Base-by-base conservation (phyloP, 2,113 vertebrate genomes). In the Melanerpes formicivorus region DNA sequence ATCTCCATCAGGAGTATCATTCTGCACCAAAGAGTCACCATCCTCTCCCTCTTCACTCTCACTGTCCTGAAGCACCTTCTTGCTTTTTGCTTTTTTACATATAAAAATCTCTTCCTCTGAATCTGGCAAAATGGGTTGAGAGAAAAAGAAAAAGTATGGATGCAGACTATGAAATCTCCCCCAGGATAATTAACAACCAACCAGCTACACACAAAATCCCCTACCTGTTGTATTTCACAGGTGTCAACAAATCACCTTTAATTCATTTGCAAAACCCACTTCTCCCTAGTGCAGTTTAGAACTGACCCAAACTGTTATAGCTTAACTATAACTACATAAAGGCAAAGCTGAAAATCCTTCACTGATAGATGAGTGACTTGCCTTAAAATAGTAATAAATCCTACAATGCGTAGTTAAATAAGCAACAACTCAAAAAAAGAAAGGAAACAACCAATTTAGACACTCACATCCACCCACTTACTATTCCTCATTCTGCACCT, bases 101-200 rank as follows among this genome's bases (percentile, higher is more conserved):
- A 98, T 93, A 37, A 97, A 98, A 95, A 96, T 97, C 96, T 99
- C 98, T 29, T 99, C 99, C 55, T 99, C 99, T 23, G 98, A 99
- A 95, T 99, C 99, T 98, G 79, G 26, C n/a, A 69, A 91, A 95
- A 93, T 0, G 81, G 0, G 23, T 25, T 58, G 58, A 16, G 84
- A 27, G 7, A 26, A 37, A 62, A 63, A 3, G 30, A 67, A 52
- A 44, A 42, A 6, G 15, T 5, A 15, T 46, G 14, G 0, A 70
- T 21, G 23, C 8, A 10, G 2, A 5, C 25, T 34, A 62, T 3
- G 23, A 52, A 21, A 9, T 25, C 66, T 18, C 5, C 14, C 52
- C 86, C 8, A 56, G 30, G 34, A 81, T 70, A 60, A 90, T 83
- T 74, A 92, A 64, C 29, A 93, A 63, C 14, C 26, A 44, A 29